Conservation (phyloP, 1,140 invertebrate species). For the Panulirus ornatus region DNA sequence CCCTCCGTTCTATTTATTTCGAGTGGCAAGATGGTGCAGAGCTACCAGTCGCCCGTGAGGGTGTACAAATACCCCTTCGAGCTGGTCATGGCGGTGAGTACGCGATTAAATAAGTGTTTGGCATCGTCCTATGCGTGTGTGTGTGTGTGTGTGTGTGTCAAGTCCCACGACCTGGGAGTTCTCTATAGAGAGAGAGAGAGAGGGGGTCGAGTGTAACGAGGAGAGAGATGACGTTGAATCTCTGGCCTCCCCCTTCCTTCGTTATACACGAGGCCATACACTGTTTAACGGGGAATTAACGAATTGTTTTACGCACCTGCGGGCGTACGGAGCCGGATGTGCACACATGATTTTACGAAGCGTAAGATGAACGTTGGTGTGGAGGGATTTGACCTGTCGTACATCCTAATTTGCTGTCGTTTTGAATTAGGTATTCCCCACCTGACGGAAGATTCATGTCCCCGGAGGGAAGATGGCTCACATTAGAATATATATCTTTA, state of each 20-base stretch:
- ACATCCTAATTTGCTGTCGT: too few species aligned
- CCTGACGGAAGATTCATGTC: too few species aligned
- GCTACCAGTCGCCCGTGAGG: constrained; percentile 96
- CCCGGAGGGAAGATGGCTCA: too few species aligned
- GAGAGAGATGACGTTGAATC: background rate
- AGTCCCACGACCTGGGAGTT: background rate
- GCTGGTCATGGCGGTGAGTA: constrained; percentile 96
- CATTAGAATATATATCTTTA: too few species aligned
- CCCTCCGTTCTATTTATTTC: constrained; percentile 14
- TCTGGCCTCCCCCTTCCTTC: background rate
- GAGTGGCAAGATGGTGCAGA: constrained; percentile 90
- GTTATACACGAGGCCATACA: too few species aligned
- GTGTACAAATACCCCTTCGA: constrained; percentile 98
- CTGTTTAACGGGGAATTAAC: too few species aligned
- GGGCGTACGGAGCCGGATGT: too few species aligned
- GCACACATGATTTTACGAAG: too few species aligned
- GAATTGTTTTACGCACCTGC: too few species aligned
- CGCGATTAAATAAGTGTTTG: background rate
- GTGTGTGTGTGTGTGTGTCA: background rate
- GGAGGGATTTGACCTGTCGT: too few species aligned
- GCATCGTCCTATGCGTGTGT: background rate
- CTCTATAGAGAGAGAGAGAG: constrained; percentile 4
- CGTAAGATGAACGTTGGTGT: too few species aligned
- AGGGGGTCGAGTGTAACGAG: background rate
- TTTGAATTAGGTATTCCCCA: too few species aligned